Evolutionary conservation across 2,888 invertebrate species (phyloP), one percentile per base, ranked within the genome.

Genomic region (Uloborus plumipes): DNA sequence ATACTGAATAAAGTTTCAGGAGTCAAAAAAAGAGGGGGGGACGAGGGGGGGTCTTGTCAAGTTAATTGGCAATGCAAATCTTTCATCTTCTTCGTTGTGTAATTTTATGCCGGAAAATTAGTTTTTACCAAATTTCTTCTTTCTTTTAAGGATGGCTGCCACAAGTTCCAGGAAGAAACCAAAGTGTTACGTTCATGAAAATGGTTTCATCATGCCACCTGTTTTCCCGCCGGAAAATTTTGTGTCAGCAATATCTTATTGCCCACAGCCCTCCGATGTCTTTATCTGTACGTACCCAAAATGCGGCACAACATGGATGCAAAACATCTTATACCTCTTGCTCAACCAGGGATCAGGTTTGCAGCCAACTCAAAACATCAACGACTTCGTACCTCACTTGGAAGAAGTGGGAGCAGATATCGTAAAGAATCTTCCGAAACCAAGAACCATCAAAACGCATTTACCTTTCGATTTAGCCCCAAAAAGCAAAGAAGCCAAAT

Each of bases 361-460:
- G 4, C 4, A 22, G 13, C 31, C 58, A 7, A 51, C 26, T 4
- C 18, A 79, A 47, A 59, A 74, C 15, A 58, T 84, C 39, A 22
- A 59, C 26, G 20, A 50, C 11, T 62, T 59, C 16, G 31, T 58
- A 2, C 85, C 84, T n/a, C 65, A 65, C 20, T 50, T 85, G 20
- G 85, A 85, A 53, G 53, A 64, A 15, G 55, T 47, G 2, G 84
- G 84, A 2, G 20, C 14, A 4, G 39, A 80, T 31, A 31, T 47
- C 9, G 66, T 77, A 0, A 39, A 51, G 14, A 18, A 15, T 14
- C 49, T 65, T 15, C 67, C 61, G 1, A 16, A 47, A 16, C 85
- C 85, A 0, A 71, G 84, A 18, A 47, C 74, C 22, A 80, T 86
- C 82, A 85, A 86, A 73, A 87, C 86, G 0, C 89, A 89, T 72